phyloP scores from a whole-genome alignment of 2,888 invertebrate species.

The Dioctria rufipes region DNA sequence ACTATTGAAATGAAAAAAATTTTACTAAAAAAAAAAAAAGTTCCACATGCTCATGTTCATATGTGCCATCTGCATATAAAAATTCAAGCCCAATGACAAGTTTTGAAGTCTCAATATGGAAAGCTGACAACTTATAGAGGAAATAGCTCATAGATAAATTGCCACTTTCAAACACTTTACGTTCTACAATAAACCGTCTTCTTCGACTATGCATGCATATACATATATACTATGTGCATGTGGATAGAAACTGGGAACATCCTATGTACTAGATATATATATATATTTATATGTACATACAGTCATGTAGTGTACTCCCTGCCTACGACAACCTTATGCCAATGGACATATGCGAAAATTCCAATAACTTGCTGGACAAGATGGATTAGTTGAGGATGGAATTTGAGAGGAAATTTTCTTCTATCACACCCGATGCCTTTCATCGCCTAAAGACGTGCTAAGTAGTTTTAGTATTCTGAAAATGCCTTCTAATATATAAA shows the following conservation, averaged over 20 bases:
- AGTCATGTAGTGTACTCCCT: not conserved
- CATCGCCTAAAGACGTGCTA: constrained; percentile 14
- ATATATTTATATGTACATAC: not conserved
- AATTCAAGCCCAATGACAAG: constrained; percentile 8
- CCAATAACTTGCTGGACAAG: constrained; percentile 36
- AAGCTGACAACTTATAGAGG: not conserved
- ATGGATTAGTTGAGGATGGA: constrained; percentile 13
- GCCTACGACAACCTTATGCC: constrained; percentile 19
- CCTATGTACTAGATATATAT: not conserved
- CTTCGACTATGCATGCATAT: not conserved
- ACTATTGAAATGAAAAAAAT: no score
- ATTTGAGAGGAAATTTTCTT: constrained; percentile 17
- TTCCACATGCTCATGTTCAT: not conserved
- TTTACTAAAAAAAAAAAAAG: not conserved
- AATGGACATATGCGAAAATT: constrained; percentile 31
- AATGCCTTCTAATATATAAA: constrained; percentile 31
- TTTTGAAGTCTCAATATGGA: constrained; percentile 40
- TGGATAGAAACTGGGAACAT: no score
- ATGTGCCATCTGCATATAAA: constrained; percentile 14
- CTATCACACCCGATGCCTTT: not conserved
- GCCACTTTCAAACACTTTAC: constrained; percentile 33
- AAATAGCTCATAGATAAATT: constrained; percentile 21
- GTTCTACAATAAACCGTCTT: constrained; percentile 4
- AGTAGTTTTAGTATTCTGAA: constrained; percentile 36
- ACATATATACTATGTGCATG: no score